These are phyloP conservation scores for Aurelia sp. DNA, from an alignment of 30 jellyfish, hydroid and myxozoan species.

Conservation along the genomic window DNA sequence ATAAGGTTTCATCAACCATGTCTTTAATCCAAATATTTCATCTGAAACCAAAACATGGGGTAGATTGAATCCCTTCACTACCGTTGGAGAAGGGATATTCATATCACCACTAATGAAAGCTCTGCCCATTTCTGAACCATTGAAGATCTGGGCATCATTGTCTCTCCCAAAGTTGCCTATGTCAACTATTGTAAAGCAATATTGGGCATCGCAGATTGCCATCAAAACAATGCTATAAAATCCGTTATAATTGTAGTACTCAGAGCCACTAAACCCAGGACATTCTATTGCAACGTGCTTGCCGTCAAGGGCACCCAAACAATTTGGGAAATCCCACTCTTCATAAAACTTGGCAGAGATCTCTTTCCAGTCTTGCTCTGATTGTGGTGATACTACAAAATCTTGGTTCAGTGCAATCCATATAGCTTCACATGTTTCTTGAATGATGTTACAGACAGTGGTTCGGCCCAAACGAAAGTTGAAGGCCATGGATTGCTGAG, in stretches of 20 bases:
- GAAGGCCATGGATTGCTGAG: constrained; percentile 35
- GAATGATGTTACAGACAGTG: constrained; percentile 30
- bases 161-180: constrained; percentile 72
- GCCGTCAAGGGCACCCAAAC: constrained; percentile 82
- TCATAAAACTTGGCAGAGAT: constrained; percentile 28
- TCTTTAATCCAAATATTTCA: constrained; percentile 52
- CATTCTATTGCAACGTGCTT: constrained; percentile 78
- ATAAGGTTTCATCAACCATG: constrained; percentile 73
- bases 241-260: constrained; percentile 54
- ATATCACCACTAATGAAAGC: constrained; percentile 20
- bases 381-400: constrained; percentile 25
- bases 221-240: constrained; percentile 67
- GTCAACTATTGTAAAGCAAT: constrained; percentile 70
- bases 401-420: constrained; percentile 38
- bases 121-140: constrained; percentile 29
- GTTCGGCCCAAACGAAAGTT: constrained; percentile 32
- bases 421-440: background rate
- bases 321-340: constrained; percentile 75
- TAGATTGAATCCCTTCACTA: background rate
- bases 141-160: constrained; percentile 61
- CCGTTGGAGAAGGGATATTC: constrained; percentile 27
- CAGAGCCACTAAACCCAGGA: constrained; percentile 54
- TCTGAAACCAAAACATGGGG: constrained; percentile 71
- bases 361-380: constrained; percentile 74
- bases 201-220: constrained; percentile 88